Conservation (phyloP, 2,113 vertebrate genomes). For the Astur gentilis region DNA sequence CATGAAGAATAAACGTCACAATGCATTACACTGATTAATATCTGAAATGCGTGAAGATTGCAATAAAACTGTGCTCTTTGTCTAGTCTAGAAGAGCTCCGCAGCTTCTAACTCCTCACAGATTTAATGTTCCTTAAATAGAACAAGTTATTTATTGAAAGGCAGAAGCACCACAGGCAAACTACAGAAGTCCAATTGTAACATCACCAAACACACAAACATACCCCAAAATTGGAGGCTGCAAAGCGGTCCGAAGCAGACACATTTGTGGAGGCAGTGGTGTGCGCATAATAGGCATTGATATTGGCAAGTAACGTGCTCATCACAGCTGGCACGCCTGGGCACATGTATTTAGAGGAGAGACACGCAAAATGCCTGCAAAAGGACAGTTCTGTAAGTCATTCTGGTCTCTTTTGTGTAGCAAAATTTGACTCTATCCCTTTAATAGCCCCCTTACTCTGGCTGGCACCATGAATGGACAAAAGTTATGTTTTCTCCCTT, state of each 20-base stretch:
- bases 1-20: neutral
- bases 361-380: conserved; percentile 94
- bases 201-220: neutral
- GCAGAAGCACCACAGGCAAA: neutral
- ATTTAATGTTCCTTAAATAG: neutral
- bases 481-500: neutral
- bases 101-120: neutral
- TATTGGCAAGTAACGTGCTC: conserved; percentile 98
- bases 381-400: conserved; percentile 5
- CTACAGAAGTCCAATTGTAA: neutral
- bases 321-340: conserved; percentile 97
- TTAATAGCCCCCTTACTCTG: neutral
- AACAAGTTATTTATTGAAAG: neutral
- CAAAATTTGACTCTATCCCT: neutral
- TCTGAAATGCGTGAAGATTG: neutral
- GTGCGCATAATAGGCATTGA: conserved; percentile 98
- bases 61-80: neutral
- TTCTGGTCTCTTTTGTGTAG: neutral
- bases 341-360: conserved; percentile 99
- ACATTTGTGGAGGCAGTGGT: conserved; percentile 97
- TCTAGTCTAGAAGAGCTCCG: neutral
- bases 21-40: neutral
- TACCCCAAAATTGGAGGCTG: conserved; percentile 98
- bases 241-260: conserved; percentile 94
- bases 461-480: neutral